Conservation (phyloP, 2,113 vertebrate species). For the Ivindomyrus marchei region DNA sequence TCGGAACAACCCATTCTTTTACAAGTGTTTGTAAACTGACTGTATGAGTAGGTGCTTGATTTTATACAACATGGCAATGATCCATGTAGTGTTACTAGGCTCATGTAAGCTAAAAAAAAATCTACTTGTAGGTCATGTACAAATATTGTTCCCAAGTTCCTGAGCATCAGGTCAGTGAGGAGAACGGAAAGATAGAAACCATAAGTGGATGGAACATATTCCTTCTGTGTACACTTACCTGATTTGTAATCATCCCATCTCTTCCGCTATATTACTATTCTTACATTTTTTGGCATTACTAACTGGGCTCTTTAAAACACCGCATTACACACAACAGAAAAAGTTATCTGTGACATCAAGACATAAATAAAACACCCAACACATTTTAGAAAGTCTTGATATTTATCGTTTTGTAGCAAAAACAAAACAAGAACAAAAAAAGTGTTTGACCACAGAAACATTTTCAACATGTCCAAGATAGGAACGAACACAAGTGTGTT, state of each 20-base stretch:
- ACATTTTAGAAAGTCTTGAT: conserved; percentile 28
- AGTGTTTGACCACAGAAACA: conserved; percentile 44
- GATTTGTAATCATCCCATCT: background rate
- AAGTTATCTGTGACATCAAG: background rate
- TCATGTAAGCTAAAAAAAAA: background rate
- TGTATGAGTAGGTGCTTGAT: background rate
- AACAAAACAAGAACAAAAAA: conserved; percentile 35
- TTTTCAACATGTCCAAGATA: conserved; percentile 35
- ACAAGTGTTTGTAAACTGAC: background rate
- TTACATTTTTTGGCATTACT: background rate
- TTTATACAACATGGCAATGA: background rate
- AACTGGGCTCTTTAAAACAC: background rate
- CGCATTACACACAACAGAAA: background rate
- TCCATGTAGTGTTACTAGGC: background rate
- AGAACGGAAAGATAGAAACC: background rate
- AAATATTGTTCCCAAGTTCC: background rate
- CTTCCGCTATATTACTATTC: background rate
- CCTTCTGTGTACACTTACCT: background rate
- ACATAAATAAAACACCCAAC: conserved; percentile 3
- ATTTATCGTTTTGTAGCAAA: conserved; percentile 46
- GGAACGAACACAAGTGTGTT: conserved; percentile 27
- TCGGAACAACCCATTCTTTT: background rate
- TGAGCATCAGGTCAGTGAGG: background rate
- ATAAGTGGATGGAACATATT: background rate
- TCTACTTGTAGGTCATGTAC: background rate